These are phyloP conservation scores for Schizopygopsis pylzovi DNA, from an alignment of 2,797 vertebrate species.

Conservation along the genomic window DNA sequence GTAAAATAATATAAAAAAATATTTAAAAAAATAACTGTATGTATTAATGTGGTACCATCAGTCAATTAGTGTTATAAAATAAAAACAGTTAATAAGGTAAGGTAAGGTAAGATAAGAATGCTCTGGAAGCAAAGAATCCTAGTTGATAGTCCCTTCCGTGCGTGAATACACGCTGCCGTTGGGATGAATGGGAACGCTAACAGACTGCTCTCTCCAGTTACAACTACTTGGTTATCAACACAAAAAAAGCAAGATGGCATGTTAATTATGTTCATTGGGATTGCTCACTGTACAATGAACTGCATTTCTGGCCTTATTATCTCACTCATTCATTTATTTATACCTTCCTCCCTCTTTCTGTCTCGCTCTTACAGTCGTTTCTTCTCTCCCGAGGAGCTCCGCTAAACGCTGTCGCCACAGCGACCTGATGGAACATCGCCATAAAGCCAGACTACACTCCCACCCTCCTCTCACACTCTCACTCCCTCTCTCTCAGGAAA, in stretches of 20 bases:
- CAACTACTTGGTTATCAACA: slow-evolving; percentile 5
- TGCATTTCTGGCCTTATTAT: slow-evolving; percentile 35
- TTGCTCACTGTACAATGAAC: background rate
- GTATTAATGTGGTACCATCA: background rate
- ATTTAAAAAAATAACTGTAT: background rate
- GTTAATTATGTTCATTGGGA: background rate
- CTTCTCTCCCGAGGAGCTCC: slow-evolving; percentile 62
- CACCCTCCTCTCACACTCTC: slow-evolving; percentile 41
- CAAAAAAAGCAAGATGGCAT: slow-evolving; percentile 2
- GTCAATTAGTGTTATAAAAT: background rate
- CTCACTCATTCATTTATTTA: slow-evolving; percentile 44
- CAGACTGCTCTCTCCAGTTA: background rate
- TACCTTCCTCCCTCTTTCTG: slow-evolving; percentile 34
- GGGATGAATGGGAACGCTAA: background rate
- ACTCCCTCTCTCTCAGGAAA: slow-evolving; percentile 17
- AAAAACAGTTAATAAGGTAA: background rate
- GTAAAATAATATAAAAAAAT: background rate
- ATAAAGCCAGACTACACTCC: slow-evolving; percentile 56
- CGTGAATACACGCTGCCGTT: background rate
- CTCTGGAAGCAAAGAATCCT: background rate
- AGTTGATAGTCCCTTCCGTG: background rate
- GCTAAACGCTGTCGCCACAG: slow-evolving; percentile 71
- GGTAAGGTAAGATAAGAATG: no score
- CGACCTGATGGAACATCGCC: slow-evolving; percentile 64
- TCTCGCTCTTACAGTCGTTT: slow-evolving; percentile 30